These are phyloP conservation scores for Mastomys coucha DNA, from an alignment of 2,113 vertebrate species.

Conservation along the genomic window DNA sequence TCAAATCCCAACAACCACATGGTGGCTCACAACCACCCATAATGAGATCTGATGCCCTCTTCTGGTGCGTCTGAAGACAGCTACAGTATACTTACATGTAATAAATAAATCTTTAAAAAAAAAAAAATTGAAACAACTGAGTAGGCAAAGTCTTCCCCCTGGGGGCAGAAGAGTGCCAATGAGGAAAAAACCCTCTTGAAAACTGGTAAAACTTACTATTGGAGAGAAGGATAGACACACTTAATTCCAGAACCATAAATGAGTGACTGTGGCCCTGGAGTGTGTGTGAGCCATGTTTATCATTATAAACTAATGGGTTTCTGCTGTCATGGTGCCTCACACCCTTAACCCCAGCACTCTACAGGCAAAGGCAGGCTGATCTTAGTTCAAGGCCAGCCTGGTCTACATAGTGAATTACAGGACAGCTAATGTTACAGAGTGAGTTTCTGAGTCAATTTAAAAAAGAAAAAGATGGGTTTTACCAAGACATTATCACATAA, in stretches of 20 bases:
- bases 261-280: not conserved
- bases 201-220: not conserved
- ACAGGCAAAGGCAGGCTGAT: not conserved
- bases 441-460: not conserved
- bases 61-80: too few species aligned
- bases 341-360: not conserved
- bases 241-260: not conserved
- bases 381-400: not conserved
- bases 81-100: too few species aligned
- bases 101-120: too few species aligned
- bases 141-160: not conserved
- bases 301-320: not conserved
- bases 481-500: not conserved
- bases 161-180: slow-evolving; percentile 34
- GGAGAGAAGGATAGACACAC: not conserved
- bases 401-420: not conserved
- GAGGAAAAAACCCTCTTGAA: not conserved
- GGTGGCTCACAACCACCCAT: too few species aligned
- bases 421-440: not conserved
- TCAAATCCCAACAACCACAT: too few species aligned
- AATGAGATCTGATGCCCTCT: too few species aligned
- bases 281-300: not conserved
- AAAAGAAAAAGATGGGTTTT: not conserved
- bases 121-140: not conserved
- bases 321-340: not conserved